A percentile compares a stretch with the other conserved stretches of the same genome.
These are phyloP conservation scores for Elysia chlorotica DNA, from an alignment of 1,140 invertebrate species.

Conservation along the genomic window DNA sequence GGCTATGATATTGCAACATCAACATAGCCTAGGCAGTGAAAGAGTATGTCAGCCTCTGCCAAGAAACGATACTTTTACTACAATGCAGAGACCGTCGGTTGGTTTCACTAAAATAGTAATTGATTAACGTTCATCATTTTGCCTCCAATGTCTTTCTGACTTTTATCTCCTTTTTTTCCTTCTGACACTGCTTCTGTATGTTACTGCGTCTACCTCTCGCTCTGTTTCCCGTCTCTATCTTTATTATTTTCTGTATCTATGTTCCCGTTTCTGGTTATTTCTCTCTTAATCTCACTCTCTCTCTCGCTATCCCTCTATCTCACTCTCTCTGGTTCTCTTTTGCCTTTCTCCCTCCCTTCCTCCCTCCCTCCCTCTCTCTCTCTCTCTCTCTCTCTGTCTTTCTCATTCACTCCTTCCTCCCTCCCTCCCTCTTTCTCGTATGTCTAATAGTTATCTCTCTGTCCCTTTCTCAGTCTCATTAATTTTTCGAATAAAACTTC, in stretches of 20 bases:
- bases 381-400: background rate
- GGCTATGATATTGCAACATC: too few relatives aligned
- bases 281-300: constrained; percentile 9
- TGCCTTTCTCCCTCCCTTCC: background rate
- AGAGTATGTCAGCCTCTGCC: too few relatives aligned
- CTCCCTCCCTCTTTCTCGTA: constrained; percentile 9
- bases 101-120: too few relatives aligned
- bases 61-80: too few relatives aligned
- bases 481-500: too few relatives aligned
- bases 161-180: background rate
- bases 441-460: too few relatives aligned
- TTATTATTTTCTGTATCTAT: background rate
- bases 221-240: background rate
- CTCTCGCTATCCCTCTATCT: constrained; percentile 6
- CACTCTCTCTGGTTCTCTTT: background rate
- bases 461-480: too few relatives aligned
- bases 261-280: background rate
- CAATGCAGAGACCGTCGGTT: too few relatives aligned
- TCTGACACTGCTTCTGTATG: background rate
- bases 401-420: background rate
- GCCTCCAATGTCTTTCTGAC: too few relatives aligned
- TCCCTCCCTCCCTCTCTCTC: background rate
- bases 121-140: too few relatives aligned
- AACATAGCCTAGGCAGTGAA: too few relatives aligned
- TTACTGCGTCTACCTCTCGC: background rate